phyloP scores from a whole-genome alignment of 2,888 invertebrate genomes.

The Elegia similella region DNA sequence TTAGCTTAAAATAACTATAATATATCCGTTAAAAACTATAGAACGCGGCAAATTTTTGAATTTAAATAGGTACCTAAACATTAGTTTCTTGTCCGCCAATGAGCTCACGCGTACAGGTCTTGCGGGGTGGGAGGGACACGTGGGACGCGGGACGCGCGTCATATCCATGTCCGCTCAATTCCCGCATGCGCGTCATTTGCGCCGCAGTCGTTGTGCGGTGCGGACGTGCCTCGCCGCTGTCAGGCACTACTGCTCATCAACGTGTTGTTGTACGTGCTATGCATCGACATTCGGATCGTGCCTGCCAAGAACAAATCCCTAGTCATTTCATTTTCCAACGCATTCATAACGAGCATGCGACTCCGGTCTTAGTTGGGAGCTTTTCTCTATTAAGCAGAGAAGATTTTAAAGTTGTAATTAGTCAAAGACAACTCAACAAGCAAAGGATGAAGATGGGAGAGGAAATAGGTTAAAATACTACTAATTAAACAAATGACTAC shows the following conservation, averaged over 20 bases:
- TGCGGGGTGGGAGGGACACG: slow-evolving; percentile 59
- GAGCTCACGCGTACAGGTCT: slow-evolving; percentile 61
- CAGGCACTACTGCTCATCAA: slow-evolving; percentile 63
- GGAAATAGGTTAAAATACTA: slow-evolving; percentile 32
- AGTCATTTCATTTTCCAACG: slow-evolving; percentile 4
- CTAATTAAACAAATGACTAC: slow-evolving; percentile 24
- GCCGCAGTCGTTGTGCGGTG: slow-evolving; percentile 43
- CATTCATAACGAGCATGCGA: slow-evolving; percentile 14
- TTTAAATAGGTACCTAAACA: background rate
- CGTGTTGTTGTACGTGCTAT: slow-evolving; percentile 76
- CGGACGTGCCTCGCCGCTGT: slow-evolving; percentile 62
- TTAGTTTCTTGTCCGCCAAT: slow-evolving; percentile 9
- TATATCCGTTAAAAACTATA: background rate
- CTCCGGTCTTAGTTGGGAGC: slow-evolving; percentile 21
- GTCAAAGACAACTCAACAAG: slow-evolving; percentile 25
- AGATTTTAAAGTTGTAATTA: background rate
- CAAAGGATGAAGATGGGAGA: slow-evolving; percentile 31
- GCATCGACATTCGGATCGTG: slow-evolving; percentile 73
- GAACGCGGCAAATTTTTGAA: slow-evolving; percentile 6
- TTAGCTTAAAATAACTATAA: background rate
- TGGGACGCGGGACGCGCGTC: slow-evolving; percentile 47
- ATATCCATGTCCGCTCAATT: slow-evolving; percentile 60
- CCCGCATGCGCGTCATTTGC: slow-evolving; percentile 36
- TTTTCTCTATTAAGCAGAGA: slow-evolving; percentile 5
- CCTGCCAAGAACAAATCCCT: slow-evolving; percentile 43